Percentiles rank a stretch among this genome's conserved stretches.
Evolutionary conservation across 2,888 invertebrate genomes (phyloP).

Genomic region (Oxytorus armatus): DNA sequence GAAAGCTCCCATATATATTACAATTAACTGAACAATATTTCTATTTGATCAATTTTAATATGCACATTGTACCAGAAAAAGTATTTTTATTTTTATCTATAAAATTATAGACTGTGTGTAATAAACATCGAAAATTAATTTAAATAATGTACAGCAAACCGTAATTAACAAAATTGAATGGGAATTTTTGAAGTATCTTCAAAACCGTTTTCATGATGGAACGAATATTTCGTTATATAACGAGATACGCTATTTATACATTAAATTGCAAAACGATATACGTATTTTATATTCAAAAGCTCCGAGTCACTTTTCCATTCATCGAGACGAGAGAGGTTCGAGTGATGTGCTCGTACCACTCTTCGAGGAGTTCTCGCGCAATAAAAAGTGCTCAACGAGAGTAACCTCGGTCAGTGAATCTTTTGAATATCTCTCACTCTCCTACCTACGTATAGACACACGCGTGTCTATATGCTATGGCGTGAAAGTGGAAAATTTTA

Average conservation of each 20-base stretch:
- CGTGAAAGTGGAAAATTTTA: slow-evolving; percentile 21
- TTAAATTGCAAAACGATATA: neutral
- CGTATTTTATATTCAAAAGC: slow-evolving; percentile 20
- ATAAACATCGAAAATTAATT: too few relatives aligned
- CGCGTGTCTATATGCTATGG: neutral
- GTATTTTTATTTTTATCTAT: too few relatives aligned
- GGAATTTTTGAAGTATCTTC: too few relatives aligned
- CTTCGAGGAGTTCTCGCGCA: slow-evolving; percentile 3
- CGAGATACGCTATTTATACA: neutral
- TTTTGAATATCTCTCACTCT: slow-evolving; percentile 23
- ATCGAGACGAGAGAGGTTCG: slow-evolving; percentile 10
- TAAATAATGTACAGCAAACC: too few relatives aligned
- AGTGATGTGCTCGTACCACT: slow-evolving; percentile 16
- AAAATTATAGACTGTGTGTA: too few relatives aligned
- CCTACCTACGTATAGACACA: neutral
- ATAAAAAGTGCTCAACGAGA: slow-evolving; percentile 16
- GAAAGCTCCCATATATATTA: too few relatives aligned
- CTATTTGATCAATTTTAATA: too few relatives aligned
- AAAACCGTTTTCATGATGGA: too few relatives aligned
- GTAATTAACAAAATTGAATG: too few relatives aligned
- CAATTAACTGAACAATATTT: too few relatives aligned
- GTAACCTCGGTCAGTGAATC: slow-evolving; percentile 46
- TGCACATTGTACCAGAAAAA: too few relatives aligned
- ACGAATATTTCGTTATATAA: too few relatives aligned
- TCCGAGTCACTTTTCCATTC: slow-evolving; percentile 11